These are phyloP conservation scores for Zaprionus lachaisei DNA, from an alignment of 1,140 invertebrate species.

Conservation along the genomic window DNA sequence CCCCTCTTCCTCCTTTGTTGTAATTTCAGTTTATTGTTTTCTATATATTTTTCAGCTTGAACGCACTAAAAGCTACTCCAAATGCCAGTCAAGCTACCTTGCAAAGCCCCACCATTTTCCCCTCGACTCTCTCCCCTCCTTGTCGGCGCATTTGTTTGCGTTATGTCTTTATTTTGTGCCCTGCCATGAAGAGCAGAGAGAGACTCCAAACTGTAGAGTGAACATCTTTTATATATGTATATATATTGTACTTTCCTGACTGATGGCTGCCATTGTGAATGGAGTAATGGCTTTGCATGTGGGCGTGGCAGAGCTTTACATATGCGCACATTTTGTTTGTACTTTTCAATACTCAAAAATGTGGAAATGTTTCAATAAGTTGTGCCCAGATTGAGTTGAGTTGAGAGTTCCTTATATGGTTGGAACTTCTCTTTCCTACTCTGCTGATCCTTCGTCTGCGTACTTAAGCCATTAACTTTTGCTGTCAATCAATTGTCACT, in stretches of 20 bases:
- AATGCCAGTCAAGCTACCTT: conserved; percentile 59
- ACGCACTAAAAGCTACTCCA: conserved; percentile 79
- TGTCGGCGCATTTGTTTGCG: conserved; percentile 72
- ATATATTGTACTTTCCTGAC: conserved; percentile 50
- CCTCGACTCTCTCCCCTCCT: conserved; percentile 21
- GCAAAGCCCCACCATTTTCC: neutral
- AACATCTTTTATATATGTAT: conserved; percentile 17
- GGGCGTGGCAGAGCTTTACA: neutral
- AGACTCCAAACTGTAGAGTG: conserved; percentile 10
- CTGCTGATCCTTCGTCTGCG: conserved; percentile 18
- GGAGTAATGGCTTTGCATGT: conserved; percentile 36
- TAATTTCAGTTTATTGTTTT: conserved; percentile 81
- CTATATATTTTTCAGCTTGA: conserved; percentile 82
- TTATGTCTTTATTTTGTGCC: conserved; percentile 78
- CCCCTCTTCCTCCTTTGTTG: conserved; percentile 43
- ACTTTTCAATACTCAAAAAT: conserved; percentile 32
- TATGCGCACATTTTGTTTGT: conserved; percentile 28
- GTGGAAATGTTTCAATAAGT: conserved; percentile 72
- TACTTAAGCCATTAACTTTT: conserved; percentile 76
- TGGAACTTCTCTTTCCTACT: neutral
- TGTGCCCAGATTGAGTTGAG: conserved; percentile 18
- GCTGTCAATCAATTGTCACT: conserved; percentile 78
- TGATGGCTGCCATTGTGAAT: conserved; percentile 61
- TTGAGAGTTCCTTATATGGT: conserved; percentile 1
- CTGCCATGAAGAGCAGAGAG: conserved; percentile 31